These are phyloP conservation scores for Pristionchus maxplancki DNA, from an alignment of 2,888 invertebrate species.

Conservation along the genomic window DNA sequence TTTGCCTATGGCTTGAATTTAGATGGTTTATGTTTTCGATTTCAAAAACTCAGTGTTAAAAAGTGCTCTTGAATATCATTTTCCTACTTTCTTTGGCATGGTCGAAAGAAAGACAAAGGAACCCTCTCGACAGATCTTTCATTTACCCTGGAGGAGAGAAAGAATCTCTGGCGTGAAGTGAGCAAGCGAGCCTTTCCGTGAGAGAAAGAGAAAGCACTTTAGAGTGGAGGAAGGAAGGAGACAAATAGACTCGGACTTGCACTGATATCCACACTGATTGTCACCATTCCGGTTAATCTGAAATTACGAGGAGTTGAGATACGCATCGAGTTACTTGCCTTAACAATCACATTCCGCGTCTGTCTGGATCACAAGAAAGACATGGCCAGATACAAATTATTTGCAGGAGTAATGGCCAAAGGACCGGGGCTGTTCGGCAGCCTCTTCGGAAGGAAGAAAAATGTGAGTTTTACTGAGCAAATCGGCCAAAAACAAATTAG, in stretches of 20 bases:
- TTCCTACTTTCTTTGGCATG: too few species aligned
- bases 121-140: not conserved
- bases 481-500: too few species aligned
- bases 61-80: too few species aligned
- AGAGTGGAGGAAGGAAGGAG: not conserved
- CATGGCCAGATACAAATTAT: not conserved
- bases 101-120: not conserved
- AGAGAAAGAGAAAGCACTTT: not conserved
- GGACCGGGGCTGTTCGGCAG: slow-evolving; percentile 35
- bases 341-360: not conserved
- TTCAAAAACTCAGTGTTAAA: too few species aligned
- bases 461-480: not conserved
- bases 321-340: not conserved
- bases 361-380: not conserved
- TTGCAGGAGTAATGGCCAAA: not conserved
- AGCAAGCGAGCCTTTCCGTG: not conserved
- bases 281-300: slow-evolving; percentile 19
- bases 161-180: slow-evolving; percentile 31
- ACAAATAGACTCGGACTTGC: slow-evolving; percentile 17
- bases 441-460: slow-evolving; percentile 27
- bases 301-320: not conserved
- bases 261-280: slow-evolving; percentile 36
- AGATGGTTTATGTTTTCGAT: too few species aligned
- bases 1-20: too few species aligned
- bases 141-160: not conserved